phyloP scores from a whole-genome alignment of 2,797 vertebrate genomes.

The Spea hammondii region DNA sequence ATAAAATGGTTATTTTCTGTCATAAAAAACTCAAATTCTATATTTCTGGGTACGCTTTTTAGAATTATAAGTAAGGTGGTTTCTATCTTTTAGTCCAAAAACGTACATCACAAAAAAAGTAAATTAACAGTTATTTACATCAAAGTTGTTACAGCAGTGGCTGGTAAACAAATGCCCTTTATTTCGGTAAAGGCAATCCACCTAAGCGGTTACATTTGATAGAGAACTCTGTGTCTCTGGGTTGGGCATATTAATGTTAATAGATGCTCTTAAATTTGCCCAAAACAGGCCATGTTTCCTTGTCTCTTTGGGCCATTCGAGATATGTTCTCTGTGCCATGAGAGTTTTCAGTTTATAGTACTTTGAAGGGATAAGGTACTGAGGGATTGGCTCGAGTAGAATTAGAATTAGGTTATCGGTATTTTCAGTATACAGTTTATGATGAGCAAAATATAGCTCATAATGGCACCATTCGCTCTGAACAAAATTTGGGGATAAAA shows the following conservation, averaged over 20 bases:
- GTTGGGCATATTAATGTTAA: constrained; percentile 58
- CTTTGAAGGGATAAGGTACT: constrained; percentile 77
- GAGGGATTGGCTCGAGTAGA: constrained; percentile 80
- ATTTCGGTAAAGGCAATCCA: too few relatives aligned
- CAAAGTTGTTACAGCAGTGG: too few relatives aligned
- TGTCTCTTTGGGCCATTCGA: constrained; percentile 84
- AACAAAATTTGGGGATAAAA: constrained; percentile 86
- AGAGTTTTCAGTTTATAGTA: constrained; percentile 83
- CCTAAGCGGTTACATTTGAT: constrained; percentile 9
- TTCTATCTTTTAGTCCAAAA: too few relatives aligned
- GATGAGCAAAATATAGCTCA: constrained; percentile 90
- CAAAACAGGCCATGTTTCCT: constrained; percentile 81
- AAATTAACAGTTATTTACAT: too few relatives aligned
- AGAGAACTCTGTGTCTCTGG: constrained; percentile 19
- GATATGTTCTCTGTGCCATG: constrained; percentile 78
- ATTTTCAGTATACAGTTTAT: constrained; percentile 75
- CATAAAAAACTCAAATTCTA: too few relatives aligned
- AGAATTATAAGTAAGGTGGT: too few relatives aligned
- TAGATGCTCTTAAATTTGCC: constrained; percentile 79
- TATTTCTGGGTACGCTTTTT: too few relatives aligned
- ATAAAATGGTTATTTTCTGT: too few relatives aligned
- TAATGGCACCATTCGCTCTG: constrained; percentile 95
- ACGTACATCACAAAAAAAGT: too few relatives aligned
- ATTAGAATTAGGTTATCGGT: constrained; percentile 78
- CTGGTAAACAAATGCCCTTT: too few relatives aligned